Conservation (phyloP, 2,797 vertebrate genomes). For the Chaenodraco wilsoni region DNA sequence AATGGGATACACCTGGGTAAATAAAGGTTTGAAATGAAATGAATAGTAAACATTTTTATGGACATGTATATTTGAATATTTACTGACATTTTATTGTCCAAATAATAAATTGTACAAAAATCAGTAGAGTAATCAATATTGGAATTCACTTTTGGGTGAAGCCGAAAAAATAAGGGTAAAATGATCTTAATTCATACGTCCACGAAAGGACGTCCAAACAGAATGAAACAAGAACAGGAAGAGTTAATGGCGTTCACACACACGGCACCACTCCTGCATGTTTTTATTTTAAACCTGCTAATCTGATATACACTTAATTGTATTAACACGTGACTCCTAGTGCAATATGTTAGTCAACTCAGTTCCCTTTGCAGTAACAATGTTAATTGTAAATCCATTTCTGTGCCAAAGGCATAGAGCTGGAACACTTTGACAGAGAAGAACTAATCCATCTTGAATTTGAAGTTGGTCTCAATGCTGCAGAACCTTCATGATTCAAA, state of each 20-base stretch:
- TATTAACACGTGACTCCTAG: too few species aligned
- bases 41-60: too few species aligned
- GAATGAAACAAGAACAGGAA: too few species aligned
- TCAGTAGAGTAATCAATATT: neutral
- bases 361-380: too few species aligned
- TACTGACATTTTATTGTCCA: neutral
- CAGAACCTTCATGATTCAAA: neutral
- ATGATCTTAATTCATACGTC: too few species aligned
- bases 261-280: rapidly evolving
- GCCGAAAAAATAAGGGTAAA: neutral
- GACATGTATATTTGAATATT: too few species aligned
- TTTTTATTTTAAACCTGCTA: neutral
- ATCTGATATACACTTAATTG: too few species aligned
- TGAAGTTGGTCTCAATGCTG: neutral
- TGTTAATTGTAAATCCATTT: neutral
- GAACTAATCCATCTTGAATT: neutral
- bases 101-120: neutral
- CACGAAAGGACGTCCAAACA: neutral
- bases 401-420: neutral
- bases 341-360: too few species aligned
- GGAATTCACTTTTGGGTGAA: neutral
- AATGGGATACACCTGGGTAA: too few species aligned
- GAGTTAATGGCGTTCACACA: too few species aligned
- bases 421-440: neutral
- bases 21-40: too few species aligned